Percentiles rank a stretch among this genome's conserved stretches.
phyloP scores from a whole-genome alignment of 2,888 invertebrate genomes.

The Mythimna albipuncta region DNA sequence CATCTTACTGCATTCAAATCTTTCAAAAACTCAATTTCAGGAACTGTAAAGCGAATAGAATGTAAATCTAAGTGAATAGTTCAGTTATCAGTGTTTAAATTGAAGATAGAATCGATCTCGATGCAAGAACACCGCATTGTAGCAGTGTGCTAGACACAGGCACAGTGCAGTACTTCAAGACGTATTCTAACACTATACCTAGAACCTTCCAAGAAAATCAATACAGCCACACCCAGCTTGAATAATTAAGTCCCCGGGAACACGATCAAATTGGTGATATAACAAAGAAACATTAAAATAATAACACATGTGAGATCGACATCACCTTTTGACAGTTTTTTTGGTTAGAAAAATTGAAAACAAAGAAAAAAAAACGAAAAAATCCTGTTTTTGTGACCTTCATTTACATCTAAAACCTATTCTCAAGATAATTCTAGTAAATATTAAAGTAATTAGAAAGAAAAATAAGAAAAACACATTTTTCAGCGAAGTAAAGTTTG shows the following conservation, averaged over 20 bases:
- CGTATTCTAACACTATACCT: slow-evolving; percentile 87
- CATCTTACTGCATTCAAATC: slow-evolving; percentile 44
- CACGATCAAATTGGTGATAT: slow-evolving; percentile 72
- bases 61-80: slow-evolving; percentile 16
- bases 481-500: slow-evolving; percentile 83
- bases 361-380: slow-evolving; percentile 87
- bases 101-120: slow-evolving; percentile 67
- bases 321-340: slow-evolving; percentile 85
- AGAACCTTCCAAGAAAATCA: slow-evolving; percentile 90
- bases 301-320: slow-evolving; percentile 86
- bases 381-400: slow-evolving; percentile 70
- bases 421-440: slow-evolving; percentile 46
- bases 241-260: slow-evolving; percentile 84
- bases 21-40: slow-evolving; percentile 14
- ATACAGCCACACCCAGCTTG: slow-evolving; percentile 91
- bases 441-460: slow-evolving; percentile 57
- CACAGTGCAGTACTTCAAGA: slow-evolving; percentile 85
- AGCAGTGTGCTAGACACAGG: slow-evolving; percentile 76
- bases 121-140: slow-evolving; percentile 78
- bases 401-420: slow-evolving; percentile 35
- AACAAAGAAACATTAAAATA: slow-evolving; percentile 78
- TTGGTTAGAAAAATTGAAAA: slow-evolving; percentile 89
- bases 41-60: slow-evolving; percentile 11
- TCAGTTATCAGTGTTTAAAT: slow-evolving; percentile 30
- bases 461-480: slow-evolving; percentile 78